Evolutionary conservation across 1,140 invertebrate species (phyloP).

Genomic region (Chionoecetes opilio): DNA sequence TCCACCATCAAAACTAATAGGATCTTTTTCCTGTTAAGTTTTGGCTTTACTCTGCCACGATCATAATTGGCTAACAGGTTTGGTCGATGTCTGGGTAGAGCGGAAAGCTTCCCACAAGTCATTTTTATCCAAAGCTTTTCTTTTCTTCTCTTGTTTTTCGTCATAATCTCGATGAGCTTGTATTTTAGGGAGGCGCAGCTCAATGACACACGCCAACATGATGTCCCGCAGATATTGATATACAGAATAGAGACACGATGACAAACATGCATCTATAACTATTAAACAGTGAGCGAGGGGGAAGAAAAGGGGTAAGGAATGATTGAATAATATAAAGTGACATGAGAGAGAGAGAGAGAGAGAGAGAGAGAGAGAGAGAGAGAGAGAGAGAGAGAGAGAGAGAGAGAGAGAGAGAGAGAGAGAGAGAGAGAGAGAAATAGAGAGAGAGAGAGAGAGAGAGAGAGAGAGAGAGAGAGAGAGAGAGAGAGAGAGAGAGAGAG

Average conservation of each 20-base stretch:
- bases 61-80: constrained; percentile 1
- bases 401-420: constrained; percentile 46
- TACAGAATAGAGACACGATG: neutral
- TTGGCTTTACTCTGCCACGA: neutral
- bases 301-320: neutral
- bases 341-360: constrained; percentile 31
- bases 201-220: neutral
- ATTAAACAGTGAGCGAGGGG: neutral
- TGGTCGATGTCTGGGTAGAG: neutral
- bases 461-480: too few species aligned
- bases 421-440: neutral
- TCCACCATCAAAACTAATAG: neutral
- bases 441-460: constrained; percentile 27
- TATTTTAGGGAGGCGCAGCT: neutral
- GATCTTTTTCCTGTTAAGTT: neutral
- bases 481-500: too few species aligned
- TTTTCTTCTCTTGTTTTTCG: neutral
- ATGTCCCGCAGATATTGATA: neutral
- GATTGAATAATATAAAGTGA: neutral
- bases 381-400: constrained; percentile 46
- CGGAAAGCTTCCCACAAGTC: neutral
- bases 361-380: constrained; percentile 44
- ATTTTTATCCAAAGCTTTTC: neutral
- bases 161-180: neutral
- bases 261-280: neutral